Percentiles rank a stretch among this genome's conserved stretches.
phyloP scores from a whole-genome alignment of 2,113 vertebrate species.

The Hirundichthys speculiger region DNA sequence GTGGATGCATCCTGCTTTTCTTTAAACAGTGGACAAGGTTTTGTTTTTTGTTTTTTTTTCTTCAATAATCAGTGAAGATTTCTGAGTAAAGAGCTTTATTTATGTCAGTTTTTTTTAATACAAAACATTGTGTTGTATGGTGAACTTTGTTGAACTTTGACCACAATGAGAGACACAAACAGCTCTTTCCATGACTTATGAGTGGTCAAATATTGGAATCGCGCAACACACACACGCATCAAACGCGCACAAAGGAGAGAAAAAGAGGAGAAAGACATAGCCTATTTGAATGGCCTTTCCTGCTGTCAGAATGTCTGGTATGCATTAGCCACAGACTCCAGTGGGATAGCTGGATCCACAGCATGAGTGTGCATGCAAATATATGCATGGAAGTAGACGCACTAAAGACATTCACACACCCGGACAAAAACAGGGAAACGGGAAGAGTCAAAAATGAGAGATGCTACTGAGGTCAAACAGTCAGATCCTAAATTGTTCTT shows the following conservation, averaged over 20 bases:
- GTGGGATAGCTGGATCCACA: slow-evolving; percentile 80
- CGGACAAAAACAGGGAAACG: slow-evolving; percentile 22
- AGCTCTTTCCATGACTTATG: slow-evolving; percentile 64
- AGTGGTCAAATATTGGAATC: slow-evolving; percentile 64
- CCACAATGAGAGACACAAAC: slow-evolving; percentile 63
- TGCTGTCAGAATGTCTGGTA: slow-evolving; percentile 86
- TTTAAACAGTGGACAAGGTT: not conserved
- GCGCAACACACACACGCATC: slow-evolving; percentile 32
- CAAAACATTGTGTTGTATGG: slow-evolving; percentile 9
- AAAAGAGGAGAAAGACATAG: slow-evolving; percentile 57
- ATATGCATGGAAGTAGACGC: slow-evolving; percentile 30
- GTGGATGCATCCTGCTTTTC: slow-evolving; percentile 31
- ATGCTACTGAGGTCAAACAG: slow-evolving; percentile 19
- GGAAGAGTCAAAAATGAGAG: slow-evolving; percentile 20
- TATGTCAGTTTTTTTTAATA: slow-evolving; percentile 3
- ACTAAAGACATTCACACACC: slow-evolving; percentile 11
- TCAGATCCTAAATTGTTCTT: slow-evolving; percentile 16
- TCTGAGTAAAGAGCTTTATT: slow-evolving; percentile 9
- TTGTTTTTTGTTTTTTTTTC: too few species aligned
- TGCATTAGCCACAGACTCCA: slow-evolving; percentile 86
- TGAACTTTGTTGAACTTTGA: slow-evolving; percentile 68
- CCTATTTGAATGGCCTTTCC: slow-evolving; percentile 81
- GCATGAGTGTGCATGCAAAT: slow-evolving; percentile 61
- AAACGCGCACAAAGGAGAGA: slow-evolving; percentile 37
- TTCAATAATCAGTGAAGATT: not conserved